phyloP scores from a whole-genome alignment of 2,113 vertebrate genomes.

The Poeciliopsis prolifica region DNA sequence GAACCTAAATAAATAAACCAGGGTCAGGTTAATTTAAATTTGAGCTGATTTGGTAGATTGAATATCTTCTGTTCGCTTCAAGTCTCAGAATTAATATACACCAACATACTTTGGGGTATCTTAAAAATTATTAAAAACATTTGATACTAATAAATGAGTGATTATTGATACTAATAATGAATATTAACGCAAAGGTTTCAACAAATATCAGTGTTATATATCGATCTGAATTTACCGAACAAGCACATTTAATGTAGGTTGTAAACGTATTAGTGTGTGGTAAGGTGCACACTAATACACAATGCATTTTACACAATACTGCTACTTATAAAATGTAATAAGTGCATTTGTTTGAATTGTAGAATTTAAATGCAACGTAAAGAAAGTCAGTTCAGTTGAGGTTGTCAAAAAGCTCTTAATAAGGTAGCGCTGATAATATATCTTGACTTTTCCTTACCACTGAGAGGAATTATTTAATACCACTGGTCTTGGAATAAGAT shows the following conservation, averaged over 20 bases:
- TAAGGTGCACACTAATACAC: background rate
- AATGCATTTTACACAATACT: conserved; percentile 21
- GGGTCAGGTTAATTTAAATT: no score
- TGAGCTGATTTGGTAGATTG: no score
- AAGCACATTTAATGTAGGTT: background rate
- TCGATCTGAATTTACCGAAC: background rate
- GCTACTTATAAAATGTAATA: background rate
- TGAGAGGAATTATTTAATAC: conserved; percentile 55
- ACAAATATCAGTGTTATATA: background rate
- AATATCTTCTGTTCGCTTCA: no score
- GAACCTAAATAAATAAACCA: no score
- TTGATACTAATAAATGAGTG: no score
- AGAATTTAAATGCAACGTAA: conserved; percentile 32
- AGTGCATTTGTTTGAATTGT: conserved; percentile 22
- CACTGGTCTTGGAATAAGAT: conserved; percentile 30
- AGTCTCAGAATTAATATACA: no score
- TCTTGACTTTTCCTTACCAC: conserved; percentile 12
- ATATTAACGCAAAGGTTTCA: no score
- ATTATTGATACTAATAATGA: no score
- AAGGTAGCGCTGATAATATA: conserved; percentile 30
- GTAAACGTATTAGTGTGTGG: background rate
- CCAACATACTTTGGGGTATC: no score
- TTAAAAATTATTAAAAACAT: no score
- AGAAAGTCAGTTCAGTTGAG: conserved; percentile 32
- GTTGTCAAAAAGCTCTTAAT: conserved; percentile 22